These are phyloP conservation scores for Lepidochrysops patricia DNA, from an alignment of 2,888 invertebrate genomes.

Conservation along the genomic window DNA sequence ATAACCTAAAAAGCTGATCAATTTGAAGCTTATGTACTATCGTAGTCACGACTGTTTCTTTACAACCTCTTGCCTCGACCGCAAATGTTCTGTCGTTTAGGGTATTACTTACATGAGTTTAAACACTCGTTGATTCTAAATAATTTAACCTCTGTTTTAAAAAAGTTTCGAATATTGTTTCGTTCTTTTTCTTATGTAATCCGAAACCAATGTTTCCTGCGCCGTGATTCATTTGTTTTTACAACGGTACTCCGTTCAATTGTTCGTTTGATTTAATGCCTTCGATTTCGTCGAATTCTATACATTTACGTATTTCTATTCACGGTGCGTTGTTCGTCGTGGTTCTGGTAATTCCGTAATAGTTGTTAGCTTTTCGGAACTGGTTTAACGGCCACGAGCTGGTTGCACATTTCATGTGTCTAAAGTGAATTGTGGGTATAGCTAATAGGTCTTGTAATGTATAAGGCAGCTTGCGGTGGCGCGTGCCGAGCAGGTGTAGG, in stretches of 20 bases:
- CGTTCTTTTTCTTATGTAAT: constrained; percentile 1
- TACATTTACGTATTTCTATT: constrained; percentile 21
- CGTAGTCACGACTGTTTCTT: neutral
- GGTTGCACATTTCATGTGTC: constrained; percentile 15
- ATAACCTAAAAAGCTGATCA: constrained; percentile 27
- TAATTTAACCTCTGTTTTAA: neutral
- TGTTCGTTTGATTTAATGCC: constrained; percentile 39
- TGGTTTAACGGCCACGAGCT: constrained; percentile 15
- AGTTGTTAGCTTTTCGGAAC: constrained; percentile 30
- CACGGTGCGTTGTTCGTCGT: constrained; percentile 20
- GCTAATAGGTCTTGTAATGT: constrained; percentile 40
- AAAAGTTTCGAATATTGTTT: neutral
- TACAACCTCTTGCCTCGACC: neutral
- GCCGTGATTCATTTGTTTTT: neutral
- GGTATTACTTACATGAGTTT: neutral
- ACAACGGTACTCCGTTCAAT: constrained; percentile 10
- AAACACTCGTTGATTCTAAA: neutral
- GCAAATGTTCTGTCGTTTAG: too few relatives aligned
- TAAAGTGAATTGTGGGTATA: constrained; percentile 36
- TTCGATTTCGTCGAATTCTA: constrained; percentile 29
- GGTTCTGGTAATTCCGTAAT: constrained; percentile 21
- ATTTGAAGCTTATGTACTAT: constrained; percentile 36
- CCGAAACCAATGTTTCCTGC: neutral
- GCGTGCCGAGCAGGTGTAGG: constrained; percentile 59
- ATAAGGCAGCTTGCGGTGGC: constrained; percentile 65